Evolutionary conservation across 1,140 invertebrate genomes (phyloP), one percentile per base, ranked within the genome.

Genomic region (Ceratosolen solmsi): DNA sequence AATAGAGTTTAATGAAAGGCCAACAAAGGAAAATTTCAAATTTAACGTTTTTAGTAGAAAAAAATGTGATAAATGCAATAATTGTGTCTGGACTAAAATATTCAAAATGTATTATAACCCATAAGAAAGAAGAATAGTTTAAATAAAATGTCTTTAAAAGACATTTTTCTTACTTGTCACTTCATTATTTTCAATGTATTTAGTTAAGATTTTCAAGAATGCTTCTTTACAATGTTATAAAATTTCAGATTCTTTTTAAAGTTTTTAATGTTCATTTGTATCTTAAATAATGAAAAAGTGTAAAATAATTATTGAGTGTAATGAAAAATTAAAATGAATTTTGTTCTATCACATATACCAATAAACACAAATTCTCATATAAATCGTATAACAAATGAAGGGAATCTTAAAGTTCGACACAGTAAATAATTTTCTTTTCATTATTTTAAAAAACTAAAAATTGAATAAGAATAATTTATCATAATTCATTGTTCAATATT

Each of bases 271-370:
- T 56, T 13, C 11, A 78, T 78, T 78, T 51, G 15, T 68, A 68
- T 54, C 27, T 68, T 8, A 51, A 68, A 33, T 51, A 68, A 51
- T 46, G 20, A 68, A 5, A 51, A 68, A 20, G 38, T 58, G 27
- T 78, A 63, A 77, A 77, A 49, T 65, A 51, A 75, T 79, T 70
- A 41, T 71, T 41, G 15, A 73, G 33, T 58, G 20, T 8, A 54
- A 30, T 78, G 41, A 36, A 79, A 68, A 25, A 36, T 79, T 46
- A n/a, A 38, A 36, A 79, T 7, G 70, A 33, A 78, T 30, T 70
- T 36, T 49, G n/a, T 68, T 30, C 11, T 68, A 33, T 15, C 22
- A 41, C 27, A 20, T 41, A 71, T 38, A 38, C n/a, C 72, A 51
- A 36, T 70, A 71, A 56, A 38, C 54, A 79, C 49, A 38, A 65